Evolutionary conservation across 2,888 invertebrate species (phyloP).

Genomic region (Stenotaenia linearis): DNA sequence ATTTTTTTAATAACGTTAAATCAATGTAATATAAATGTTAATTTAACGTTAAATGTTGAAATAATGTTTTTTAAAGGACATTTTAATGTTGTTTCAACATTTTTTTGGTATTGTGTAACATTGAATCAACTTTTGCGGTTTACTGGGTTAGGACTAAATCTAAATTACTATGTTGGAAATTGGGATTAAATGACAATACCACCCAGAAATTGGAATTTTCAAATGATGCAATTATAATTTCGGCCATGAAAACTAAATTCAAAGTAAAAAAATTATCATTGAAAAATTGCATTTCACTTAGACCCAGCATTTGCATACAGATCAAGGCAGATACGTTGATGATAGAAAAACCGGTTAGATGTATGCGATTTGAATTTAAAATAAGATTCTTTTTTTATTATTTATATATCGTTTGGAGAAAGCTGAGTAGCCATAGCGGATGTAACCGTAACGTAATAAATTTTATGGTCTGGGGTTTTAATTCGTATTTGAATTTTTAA

Average conservation of each 20-base stretch:
- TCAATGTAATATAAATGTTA: too few species aligned
- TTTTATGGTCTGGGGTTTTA: background rate
- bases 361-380: background rate
- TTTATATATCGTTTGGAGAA: background rate
- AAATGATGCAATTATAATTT: background rate
- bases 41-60: too few species aligned
- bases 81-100: too few species aligned
- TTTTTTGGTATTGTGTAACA: too few species aligned
- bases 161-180: background rate
- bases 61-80: too few species aligned
- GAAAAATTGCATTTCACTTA: background rate
- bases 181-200: background rate
- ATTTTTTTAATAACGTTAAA: too few species aligned
- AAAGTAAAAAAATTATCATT: background rate
- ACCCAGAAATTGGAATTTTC: background rate
- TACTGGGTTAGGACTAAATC: too few species aligned
- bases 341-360: conserved; percentile 3
- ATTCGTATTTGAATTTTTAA: background rate
- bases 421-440: background rate
- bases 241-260: background rate
- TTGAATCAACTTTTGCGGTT: too few species aligned
- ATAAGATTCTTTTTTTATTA: background rate
- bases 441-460: background rate
- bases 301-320: conserved; percentile 1
- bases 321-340: conserved; percentile 5